phyloP scores from a whole-genome alignment of 37 sponge, comb jelly and placozoan genomes.

The Chondrosia reniformis region DNA sequence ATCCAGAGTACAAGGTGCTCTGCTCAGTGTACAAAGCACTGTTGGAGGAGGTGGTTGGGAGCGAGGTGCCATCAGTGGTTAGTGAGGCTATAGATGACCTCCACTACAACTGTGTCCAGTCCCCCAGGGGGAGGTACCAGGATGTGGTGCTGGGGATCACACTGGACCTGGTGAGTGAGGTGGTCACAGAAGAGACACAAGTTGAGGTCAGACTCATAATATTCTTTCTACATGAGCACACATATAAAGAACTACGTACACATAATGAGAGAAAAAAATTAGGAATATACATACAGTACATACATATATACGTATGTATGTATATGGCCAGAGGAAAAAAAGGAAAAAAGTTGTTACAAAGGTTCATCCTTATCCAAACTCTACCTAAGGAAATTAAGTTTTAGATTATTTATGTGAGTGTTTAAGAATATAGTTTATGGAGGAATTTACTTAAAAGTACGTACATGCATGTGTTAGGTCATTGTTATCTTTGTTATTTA shows the following conservation, averaged over 20 bases:
- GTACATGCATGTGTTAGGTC: background rate
- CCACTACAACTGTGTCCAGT: background rate
- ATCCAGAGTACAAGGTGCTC: background rate
- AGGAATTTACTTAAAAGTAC: background rate
- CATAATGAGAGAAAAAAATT: background rate
- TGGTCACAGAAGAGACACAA: background rate
- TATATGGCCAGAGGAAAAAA: background rate
- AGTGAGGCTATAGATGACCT: slow-evolving; percentile 21
- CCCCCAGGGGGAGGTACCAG: background rate
- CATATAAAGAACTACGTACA: background rate
- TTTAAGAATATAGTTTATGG: background rate
- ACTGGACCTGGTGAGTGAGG: background rate
- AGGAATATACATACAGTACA: background rate
- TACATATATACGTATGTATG: background rate
- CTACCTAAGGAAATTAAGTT: too few species aligned
- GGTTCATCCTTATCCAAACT: too few species aligned
- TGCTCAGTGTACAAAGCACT: background rate
- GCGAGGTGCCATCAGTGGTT: background rate
- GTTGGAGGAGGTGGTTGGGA: background rate
- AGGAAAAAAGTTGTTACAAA: too few species aligned
- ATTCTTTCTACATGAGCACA: background rate
- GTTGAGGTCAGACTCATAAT: background rate
- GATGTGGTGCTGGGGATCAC: background rate
- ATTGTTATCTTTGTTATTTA: background rate
- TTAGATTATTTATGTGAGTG: background rate